phyloP scores from a whole-genome alignment of 2,888 invertebrate species.

The Ryuthela nishihirai region DNA sequence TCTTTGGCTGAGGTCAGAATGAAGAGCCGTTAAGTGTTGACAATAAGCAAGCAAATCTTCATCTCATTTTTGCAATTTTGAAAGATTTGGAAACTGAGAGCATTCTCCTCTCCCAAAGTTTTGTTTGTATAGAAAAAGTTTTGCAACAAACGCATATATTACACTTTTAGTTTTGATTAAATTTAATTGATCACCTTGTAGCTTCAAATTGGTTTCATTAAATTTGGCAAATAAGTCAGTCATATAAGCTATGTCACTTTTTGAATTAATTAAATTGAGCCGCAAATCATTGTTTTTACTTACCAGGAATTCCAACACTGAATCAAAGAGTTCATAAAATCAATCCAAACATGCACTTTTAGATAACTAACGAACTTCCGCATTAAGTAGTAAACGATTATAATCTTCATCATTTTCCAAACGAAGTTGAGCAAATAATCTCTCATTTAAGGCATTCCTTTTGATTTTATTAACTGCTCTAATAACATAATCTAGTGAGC shows the following conservation, averaged over 20 bases:
- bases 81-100: slow-evolving; percentile 35
- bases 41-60: neutral
- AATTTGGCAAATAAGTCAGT: slow-evolving; percentile 37
- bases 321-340: neutral
- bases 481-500: slow-evolving; percentile 37
- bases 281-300: slow-evolving; percentile 8
- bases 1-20: slow-evolving; percentile 19
- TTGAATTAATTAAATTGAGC: slow-evolving; percentile 24
- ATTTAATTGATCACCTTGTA: slow-evolving; percentile 17
- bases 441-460: slow-evolving; percentile 35
- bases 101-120: slow-evolving; percentile 24
- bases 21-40: slow-evolving; percentile 17
- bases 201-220: slow-evolving; percentile 34
- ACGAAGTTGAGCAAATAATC: slow-evolving; percentile 41
- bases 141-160: slow-evolving; percentile 26
- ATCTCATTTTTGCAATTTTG: neutral
- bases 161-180: slow-evolving; percentile 29
- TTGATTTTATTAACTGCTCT: slow-evolving; percentile 39
- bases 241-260: slow-evolving; percentile 34
- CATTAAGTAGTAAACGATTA: slow-evolving; percentile 27
- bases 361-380: slow-evolving; percentile 1
- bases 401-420: slow-evolving; percentile 41
- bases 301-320: slow-evolving; percentile 7
- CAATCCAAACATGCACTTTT: slow-evolving; percentile 5
- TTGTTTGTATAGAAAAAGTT: slow-evolving; percentile 26